Evolutionary conservation across 2,888 invertebrate species (phyloP).

Genomic region (Nomada lathburiana): DNA sequence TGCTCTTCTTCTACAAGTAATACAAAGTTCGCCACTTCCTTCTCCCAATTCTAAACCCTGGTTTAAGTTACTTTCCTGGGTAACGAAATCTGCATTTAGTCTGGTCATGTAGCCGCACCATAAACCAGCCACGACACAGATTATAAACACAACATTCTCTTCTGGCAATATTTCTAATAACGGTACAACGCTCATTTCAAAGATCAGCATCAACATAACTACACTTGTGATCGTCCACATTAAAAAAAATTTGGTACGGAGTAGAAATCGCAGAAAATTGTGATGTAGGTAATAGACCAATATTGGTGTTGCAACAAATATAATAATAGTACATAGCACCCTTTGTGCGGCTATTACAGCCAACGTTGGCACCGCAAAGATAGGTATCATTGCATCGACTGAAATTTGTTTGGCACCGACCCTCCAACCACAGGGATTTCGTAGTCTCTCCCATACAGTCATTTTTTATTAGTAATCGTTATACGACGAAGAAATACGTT

Average conservation of each 20-base stretch:
- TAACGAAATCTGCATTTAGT: conserved; percentile 74
- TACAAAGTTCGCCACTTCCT: conserved; percentile 85
- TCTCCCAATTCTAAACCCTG: conserved; percentile 79
- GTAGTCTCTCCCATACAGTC: conserved; percentile 76
- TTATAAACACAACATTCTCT: conserved; percentile 87
- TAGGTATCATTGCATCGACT: conserved; percentile 82
- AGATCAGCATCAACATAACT: conserved; percentile 88
- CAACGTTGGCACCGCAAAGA: conserved; percentile 79
- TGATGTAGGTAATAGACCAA: conserved; percentile 81
- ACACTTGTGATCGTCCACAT: conserved; percentile 91
- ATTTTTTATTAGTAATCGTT: conserved; percentile 60
- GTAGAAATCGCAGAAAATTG: conserved; percentile 80
- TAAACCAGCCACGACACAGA: conserved; percentile 85
- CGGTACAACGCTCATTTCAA: conserved; percentile 90
- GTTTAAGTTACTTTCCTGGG: conserved; percentile 71
- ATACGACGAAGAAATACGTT: background rate
- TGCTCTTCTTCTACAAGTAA: conserved; percentile 87
- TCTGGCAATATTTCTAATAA: conserved; percentile 89
- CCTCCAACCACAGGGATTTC: conserved; percentile 77
- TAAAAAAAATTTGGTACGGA: conserved; percentile 90
- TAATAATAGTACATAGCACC: conserved; percentile 77
- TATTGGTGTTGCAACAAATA: conserved; percentile 79
- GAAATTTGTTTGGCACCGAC: conserved; percentile 82
- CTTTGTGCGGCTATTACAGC: conserved; percentile 81
- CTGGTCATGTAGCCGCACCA: conserved; percentile 84